These are phyloP conservation scores for Tauraco erythrolophus DNA, from an alignment of 2,113 vertebrate species.

Conservation along the genomic window DNA sequence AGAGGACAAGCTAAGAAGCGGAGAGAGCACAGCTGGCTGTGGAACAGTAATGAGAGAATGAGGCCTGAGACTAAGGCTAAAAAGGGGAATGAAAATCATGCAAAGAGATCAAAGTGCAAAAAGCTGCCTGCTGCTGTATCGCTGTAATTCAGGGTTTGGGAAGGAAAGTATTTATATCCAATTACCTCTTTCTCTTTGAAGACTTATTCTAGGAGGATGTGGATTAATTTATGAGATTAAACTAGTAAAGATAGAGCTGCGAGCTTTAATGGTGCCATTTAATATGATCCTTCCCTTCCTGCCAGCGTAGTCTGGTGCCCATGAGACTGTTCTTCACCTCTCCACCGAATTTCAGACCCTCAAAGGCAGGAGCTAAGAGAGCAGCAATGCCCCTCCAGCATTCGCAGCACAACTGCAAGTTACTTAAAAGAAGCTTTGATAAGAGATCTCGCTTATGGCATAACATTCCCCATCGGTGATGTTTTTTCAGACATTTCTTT, in stretches of 20 bases:
- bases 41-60: not conserved
- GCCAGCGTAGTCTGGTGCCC: not conserved
- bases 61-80: not conserved
- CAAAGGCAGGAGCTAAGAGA: not conserved
- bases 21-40: not conserved
- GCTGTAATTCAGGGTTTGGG: not conserved
- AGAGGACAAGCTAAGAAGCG: not conserved
- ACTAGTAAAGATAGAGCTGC: slow-evolving; percentile 41
- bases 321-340: not conserved
- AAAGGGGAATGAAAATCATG: slow-evolving; percentile 5
- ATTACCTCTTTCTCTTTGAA: slow-evolving; percentile 53
- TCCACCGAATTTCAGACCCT: not conserved
- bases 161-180: slow-evolving; percentile 45
- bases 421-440: not conserved
- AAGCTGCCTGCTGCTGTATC: not conserved
- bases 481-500: not conserved
- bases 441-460: not conserved
- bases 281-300: slow-evolving; percentile 25
- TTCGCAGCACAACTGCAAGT: not conserved
- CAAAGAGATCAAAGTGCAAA: slow-evolving; percentile 20
- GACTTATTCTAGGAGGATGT: slow-evolving; percentile 36
- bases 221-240: slow-evolving; percentile 68
- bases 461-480: not conserved
- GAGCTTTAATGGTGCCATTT: slow-evolving; percentile 42
- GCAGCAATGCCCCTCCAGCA: not conserved